Percentiles rank a stretch among this genome's conserved stretches.
phyloP scores from a whole-genome alignment of 2,888 invertebrate species.

The Drosophila niveifrons region DNA sequence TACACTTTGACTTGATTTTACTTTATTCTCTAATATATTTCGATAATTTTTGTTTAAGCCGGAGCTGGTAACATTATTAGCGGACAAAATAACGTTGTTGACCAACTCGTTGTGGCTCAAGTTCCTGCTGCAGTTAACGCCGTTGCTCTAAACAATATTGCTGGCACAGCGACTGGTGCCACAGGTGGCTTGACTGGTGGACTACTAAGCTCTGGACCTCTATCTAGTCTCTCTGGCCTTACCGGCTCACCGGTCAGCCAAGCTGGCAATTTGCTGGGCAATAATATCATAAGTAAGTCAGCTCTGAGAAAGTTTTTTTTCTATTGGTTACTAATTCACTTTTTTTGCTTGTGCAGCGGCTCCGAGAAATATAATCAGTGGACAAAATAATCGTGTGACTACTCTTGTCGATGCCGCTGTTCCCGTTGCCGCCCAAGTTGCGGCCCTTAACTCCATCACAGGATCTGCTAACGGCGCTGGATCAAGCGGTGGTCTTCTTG shows the following conservation, averaged over 20 bases:
- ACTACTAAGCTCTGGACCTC: neutral
- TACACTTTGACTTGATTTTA: rapidly evolving
- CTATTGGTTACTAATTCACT: neutral
- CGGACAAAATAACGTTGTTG: no score
- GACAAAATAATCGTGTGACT: no score
- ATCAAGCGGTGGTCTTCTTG: constrained; percentile 9
- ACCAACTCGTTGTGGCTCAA: no score
- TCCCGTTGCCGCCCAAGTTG: no score
- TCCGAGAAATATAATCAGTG: no score
- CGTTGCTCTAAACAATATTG: no score
- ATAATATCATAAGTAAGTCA: constrained; percentile 13
- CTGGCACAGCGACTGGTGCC: no score
- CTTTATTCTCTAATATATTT: neutral
- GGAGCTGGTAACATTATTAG: no score
- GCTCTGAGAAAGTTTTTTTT: neutral
- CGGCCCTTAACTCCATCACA: no score
- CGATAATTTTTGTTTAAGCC: neutral
- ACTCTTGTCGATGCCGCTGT: no score
- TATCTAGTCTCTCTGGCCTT: neutral
- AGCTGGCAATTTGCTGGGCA: constrained; percentile 26
- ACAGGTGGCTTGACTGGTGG: constrained; percentile 9
- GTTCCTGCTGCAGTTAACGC: no score
- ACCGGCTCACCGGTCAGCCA: neutral
- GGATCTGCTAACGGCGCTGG: no score
- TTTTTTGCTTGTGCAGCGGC: neutral